Base-by-base conservation (phyloP, 2,888 invertebrate genomes). In the Nemotelus nigrinus region DNA sequence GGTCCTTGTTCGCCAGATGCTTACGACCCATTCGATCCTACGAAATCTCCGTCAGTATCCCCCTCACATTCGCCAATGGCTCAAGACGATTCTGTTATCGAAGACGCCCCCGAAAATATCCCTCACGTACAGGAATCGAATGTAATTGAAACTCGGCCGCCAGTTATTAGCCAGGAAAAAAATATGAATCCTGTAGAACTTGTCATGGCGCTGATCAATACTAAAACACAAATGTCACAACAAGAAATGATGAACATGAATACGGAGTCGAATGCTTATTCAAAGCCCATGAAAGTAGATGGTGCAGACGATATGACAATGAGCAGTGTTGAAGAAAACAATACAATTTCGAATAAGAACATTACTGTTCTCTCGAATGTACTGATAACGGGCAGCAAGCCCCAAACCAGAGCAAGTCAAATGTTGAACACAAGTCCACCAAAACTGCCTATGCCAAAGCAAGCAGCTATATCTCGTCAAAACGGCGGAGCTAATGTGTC, bases 21-120 rank as follows among this genome's bases (percentile, higher is more conserved):
- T 2, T 96, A 96, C 86, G 96, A 96, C 91, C 96, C 96, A 1
- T 96, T 95, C 86, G 96, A 96, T 87, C 96, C 96, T 0, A 96
- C 96, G 6, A 94, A 94, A 85, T 95, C 95, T 0, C 87, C 87
- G 2, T 87, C 87, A 1, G 80, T 85, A 39, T 86, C 87, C 2
- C 86, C 87, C 2, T 86, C 87, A 2, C 86, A 86, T 60, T 85
- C 85, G 47, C 85, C 84, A 7, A 80, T 83, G 2, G 78, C 82
- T 60, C 80, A 83, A 48, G 83, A 84, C 47, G 82, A 84, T 78
- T 45, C 48, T 3, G 53, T 47, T 10, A 76, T 80, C 48, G 77
- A 78, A 4, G 81, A 81, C 41, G 25, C 50, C 7, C 55, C 53
- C 7, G 77, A 80, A 2, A 74, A 79, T 25, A 79, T 79, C 2